Evolutionary conservation across 2,797 vertebrate species (phyloP), one percentile per base, ranked within the genome.

Genomic region (Tolypeutes matacus): DNA sequence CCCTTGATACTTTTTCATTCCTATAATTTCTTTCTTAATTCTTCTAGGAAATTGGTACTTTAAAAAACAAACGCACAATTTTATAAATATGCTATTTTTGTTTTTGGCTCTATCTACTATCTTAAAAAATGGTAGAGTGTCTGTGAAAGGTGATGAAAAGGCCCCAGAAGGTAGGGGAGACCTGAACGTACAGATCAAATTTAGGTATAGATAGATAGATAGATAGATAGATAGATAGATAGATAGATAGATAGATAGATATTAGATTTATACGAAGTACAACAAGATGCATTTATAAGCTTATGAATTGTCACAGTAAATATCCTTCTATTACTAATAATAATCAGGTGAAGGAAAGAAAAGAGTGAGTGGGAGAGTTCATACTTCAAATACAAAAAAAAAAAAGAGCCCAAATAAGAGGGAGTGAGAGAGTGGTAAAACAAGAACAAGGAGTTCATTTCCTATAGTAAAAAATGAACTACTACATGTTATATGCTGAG

Each of bases 401-500:
- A 49, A 29, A 7, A 75, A 13, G 14, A 86, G 39, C 62, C 31
- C 10, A 81, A 62, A 34, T 87, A 51, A 90, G 80, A 36, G 15
- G 23, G 10, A 36, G 13, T 73, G 64, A 72, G 84, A 62, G 49
- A 85, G 3, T 29, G 13, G 89, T 69, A 87, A 8, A 89, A 31
- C 31, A 72, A 60, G 97, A 97, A 96, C 5, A 89, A 80, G 56
- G 42, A 2, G 0, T 78, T 97, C 77, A 95, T 88, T 0, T 4
- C 62, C 6, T 21, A n/a, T 81, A 97, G 96, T 87, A 96, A 97
- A 97, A 96, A 93, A 98, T 97, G 97, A 97, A 97, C 94, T 95
- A 97, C 95, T 96, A 87, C 96, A 96, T 96, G 94, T 97, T 97
- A 96, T 94, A 97, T 93, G 82, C 97, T 94, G 93, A 98, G 97